Evolutionary conservation across 1,140 invertebrate genomes (phyloP).

Genomic region (Antheraea pernyi): DNA sequence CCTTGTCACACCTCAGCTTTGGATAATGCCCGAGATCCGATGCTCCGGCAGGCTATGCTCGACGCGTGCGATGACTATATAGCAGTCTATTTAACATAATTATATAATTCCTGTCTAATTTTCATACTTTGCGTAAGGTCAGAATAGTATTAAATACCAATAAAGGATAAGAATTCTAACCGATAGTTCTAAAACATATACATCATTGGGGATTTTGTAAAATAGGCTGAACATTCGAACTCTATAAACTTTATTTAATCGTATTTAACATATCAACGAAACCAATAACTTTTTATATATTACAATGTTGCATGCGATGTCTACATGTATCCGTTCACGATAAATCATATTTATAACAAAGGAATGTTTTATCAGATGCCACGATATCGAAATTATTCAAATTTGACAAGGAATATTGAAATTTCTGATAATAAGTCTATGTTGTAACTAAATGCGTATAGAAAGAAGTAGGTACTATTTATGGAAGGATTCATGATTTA

Average conservation of each 20-base stretch:
- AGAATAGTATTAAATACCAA: too few relatives aligned
- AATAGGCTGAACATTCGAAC: too few relatives aligned
- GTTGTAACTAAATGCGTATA: background rate
- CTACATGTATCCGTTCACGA: background rate
- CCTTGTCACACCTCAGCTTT: constrained; percentile 44
- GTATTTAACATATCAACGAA: background rate
- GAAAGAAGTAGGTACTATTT: too few relatives aligned
- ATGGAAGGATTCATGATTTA: too few relatives aligned
- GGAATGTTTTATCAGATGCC: background rate
- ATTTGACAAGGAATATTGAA: background rate
- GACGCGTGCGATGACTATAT: constrained; percentile 69
- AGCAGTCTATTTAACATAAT: constrained; percentile 57
- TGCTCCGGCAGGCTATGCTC: constrained; percentile 41
- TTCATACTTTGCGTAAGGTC: too few relatives aligned
- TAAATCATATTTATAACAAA: background rate
- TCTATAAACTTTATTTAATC: too few relatives aligned
- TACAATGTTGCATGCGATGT: background rate
- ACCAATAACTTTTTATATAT: background rate
- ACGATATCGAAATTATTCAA: background rate
- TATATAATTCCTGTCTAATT: background rate
- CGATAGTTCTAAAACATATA: too few relatives aligned
- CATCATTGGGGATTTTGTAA: too few relatives aligned
- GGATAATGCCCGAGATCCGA: constrained; percentile 26
- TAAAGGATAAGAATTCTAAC: too few relatives aligned
- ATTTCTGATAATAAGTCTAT: background rate